Conservation (phyloP, 2,113 vertebrate species). For the Chaetodon auriga region DNA sequence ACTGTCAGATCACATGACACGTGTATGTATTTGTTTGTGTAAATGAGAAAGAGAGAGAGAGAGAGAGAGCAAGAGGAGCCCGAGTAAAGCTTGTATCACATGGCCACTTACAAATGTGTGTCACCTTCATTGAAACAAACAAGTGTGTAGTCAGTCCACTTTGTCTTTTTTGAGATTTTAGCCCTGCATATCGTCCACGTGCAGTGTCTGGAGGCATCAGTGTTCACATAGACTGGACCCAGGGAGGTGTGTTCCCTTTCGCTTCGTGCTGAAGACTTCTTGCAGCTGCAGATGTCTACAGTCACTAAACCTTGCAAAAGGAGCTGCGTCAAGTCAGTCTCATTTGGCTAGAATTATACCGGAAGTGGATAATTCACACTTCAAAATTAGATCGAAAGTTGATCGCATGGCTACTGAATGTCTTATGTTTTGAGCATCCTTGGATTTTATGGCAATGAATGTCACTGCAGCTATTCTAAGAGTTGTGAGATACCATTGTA, state of each 20-base stretch:
- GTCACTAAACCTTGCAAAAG: not conserved
- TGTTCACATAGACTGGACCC: not conserved
- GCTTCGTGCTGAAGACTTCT: not conserved
- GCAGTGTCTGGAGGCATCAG: not conserved
- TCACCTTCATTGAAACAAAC: not conserved
- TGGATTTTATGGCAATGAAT: not conserved
- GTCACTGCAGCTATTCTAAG: not conserved
- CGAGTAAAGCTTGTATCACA: not conserved
- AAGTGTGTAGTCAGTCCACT: not conserved
- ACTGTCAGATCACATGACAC: conserved; percentile 32
- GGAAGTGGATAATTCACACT: conserved; percentile 3
- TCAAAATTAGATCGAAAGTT: not conserved
- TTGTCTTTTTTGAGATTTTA: not conserved
- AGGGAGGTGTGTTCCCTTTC: not conserved
- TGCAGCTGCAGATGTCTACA: conserved; percentile 23
- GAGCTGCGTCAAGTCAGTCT: conserved; percentile 23
- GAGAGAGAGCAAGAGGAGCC: not conserved
- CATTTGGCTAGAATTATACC: not conserved
- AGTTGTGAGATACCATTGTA: not conserved
- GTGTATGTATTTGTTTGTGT: not conserved
- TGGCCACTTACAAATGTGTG: not conserved
- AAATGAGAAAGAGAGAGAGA: not conserved
- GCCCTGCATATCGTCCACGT: too few relatives aligned
- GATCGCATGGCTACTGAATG: too few relatives aligned
- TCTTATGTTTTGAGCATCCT: too few relatives aligned